Percentiles rank a stretch among this genome's conserved stretches.
Conservation (phyloP, 2,113 vertebrate genomes). For the Engraulis encrasicolus region DNA sequence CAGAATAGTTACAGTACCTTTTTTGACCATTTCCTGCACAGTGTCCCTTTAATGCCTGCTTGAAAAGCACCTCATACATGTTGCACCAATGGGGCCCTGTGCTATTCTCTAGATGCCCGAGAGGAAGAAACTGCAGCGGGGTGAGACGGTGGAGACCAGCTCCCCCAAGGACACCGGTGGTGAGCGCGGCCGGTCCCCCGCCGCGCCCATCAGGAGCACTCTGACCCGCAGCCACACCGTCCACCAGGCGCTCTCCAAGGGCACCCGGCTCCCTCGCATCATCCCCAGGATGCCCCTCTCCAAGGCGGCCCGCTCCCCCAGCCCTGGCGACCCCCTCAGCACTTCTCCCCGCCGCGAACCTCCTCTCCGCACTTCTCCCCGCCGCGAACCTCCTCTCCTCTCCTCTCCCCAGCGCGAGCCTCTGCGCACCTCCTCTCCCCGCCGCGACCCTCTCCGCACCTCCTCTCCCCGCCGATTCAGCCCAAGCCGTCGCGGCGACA, state of each 20-base stretch:
- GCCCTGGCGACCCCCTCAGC: too few relatives aligned
- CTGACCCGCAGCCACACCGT: conserved; percentile 77
- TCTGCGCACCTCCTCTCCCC: too few relatives aligned
- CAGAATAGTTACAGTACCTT: too few relatives aligned
- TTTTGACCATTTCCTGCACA: too few relatives aligned
- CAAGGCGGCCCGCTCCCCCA: too few relatives aligned
- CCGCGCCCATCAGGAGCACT: conserved; percentile 50
- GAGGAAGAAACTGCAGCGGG: conserved; percentile 66
- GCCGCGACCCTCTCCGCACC: too few relatives aligned
- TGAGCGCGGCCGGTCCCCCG: not conserved
- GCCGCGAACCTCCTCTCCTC: too few relatives aligned
- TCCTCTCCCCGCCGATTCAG: too few relatives aligned
- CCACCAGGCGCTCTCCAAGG: conserved; percentile 42
- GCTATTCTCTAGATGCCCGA: conserved; percentile 72
- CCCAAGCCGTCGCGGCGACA: too few relatives aligned
- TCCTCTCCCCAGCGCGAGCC: too few relatives aligned
- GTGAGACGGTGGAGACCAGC: conserved; percentile 68
- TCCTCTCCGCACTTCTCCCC: not conserved
- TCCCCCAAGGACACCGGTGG: conserved; percentile 31
- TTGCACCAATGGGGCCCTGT: not conserved
- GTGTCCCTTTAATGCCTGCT: too few relatives aligned
- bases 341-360: not conserved
- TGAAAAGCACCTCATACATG: not conserved
- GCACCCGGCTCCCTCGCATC: not conserved
- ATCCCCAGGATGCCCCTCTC: not conserved